Percentiles rank a stretch among this genome's conserved stretches.
Conservation (phyloP, 2,888 invertebrate species). For the Pristionchus mayeri region DNA sequence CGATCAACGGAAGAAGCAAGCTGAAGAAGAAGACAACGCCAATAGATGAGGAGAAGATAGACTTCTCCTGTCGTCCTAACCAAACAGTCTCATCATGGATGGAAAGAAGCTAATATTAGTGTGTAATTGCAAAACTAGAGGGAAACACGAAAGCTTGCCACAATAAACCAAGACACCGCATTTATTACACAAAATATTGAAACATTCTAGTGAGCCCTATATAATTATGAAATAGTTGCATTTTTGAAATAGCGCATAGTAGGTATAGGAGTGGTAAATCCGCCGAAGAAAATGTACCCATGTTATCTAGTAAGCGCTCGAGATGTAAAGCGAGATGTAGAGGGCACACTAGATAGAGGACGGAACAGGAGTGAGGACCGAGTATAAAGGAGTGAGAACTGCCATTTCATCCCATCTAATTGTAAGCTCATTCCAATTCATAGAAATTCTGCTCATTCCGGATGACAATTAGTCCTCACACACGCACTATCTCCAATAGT, state of each 20-base stretch:
- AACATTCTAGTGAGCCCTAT: no score
- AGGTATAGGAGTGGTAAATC: background rate
- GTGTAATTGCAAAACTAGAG: background rate
- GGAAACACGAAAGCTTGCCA: background rate
- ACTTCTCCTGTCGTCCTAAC: background rate
- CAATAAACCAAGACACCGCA: background rate
- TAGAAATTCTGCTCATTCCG: background rate
- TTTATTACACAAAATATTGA: no score
- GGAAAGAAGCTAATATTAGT: constrained; percentile 3
- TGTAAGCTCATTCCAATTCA: background rate
- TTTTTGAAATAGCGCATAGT: no score
- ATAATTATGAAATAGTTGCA: no score
- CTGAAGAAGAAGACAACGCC: background rate
- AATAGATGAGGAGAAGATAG: background rate
- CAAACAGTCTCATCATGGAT: constrained; percentile 29
- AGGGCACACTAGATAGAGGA: background rate
- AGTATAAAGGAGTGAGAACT: constrained; percentile 18
- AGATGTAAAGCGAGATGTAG: background rate
- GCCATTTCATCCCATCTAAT: constrained; percentile 1
- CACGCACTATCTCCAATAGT: background rate
- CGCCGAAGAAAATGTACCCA: background rate
- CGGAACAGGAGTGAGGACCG: background rate
- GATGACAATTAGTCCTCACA: background rate
- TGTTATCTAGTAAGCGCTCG: constrained; percentile 1
- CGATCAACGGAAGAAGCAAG: background rate